These are phyloP conservation scores for Montifringilla adamsi DNA, from an alignment of 2,113 vertebrate species.

Conservation along the genomic window DNA sequence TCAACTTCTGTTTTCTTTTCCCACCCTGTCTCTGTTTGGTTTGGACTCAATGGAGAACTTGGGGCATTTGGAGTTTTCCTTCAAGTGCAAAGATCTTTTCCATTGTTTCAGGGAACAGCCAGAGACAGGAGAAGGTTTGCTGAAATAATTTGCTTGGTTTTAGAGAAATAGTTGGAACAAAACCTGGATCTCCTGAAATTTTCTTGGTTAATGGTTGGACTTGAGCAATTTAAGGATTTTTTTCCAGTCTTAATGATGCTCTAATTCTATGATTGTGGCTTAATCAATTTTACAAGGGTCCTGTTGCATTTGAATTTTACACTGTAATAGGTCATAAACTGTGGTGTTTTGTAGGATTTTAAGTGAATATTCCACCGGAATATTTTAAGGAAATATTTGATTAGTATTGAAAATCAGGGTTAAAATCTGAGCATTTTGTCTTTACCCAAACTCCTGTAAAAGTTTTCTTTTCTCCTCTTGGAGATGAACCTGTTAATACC, in stretches of 20 bases:
- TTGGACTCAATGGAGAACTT: neutral
- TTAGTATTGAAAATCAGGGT: neutral
- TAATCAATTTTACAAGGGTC: neutral
- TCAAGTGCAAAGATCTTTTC: too few species aligned
- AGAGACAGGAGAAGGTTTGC: too few species aligned
- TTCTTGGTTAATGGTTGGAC: too few species aligned
- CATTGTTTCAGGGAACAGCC: too few species aligned
- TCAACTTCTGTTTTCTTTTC: neutral
- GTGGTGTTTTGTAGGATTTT: neutral
- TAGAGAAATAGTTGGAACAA: too few species aligned
- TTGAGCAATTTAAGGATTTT: neutral
- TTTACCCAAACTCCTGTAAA: neutral
- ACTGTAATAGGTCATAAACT: too few species aligned
- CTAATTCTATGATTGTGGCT: rapidly evolving
- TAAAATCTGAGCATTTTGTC: neutral
- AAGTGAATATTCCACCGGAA: neutral
- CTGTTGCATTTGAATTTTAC: neutral
- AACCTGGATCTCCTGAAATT: too few species aligned
- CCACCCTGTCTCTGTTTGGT: neutral
- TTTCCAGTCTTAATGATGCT: neutral
- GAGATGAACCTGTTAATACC: conserved; percentile 4
- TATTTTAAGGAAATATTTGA: neutral
- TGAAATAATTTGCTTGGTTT: too few species aligned
- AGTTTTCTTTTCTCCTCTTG: conserved; percentile 1
- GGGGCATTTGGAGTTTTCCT: too few species aligned